These are phyloP conservation scores for Latrodectus geometricus DNA, from an alignment of 1,140 invertebrate species.

Conservation along the genomic window DNA sequence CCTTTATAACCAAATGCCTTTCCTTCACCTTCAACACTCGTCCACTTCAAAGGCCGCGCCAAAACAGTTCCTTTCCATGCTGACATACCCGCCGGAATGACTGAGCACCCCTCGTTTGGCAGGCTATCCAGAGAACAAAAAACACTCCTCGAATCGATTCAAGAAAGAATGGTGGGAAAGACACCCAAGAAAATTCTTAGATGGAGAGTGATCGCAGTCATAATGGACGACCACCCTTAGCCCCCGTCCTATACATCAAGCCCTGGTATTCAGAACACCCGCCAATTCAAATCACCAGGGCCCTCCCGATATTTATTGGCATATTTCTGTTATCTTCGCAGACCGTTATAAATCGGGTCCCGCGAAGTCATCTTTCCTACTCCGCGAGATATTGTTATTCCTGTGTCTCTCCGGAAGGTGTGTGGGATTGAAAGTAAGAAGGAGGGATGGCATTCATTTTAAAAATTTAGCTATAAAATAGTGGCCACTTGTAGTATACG, in stretches of 20 bases:
- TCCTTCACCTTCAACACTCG: too few species aligned
- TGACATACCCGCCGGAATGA: too few species aligned
- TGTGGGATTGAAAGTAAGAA: too few species aligned
- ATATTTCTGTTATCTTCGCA: constrained; percentile 53
- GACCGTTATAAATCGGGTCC: constrained; percentile 52
- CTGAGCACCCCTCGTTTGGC: background rate
- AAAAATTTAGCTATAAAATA: constrained; percentile 55
- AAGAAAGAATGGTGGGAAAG: constrained; percentile 6
- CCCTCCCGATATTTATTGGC: constrained; percentile 58
- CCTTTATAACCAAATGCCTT: too few species aligned
- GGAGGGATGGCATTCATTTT: constrained; percentile 56
- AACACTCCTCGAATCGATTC: constrained; percentile 16
- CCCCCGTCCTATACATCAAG: constrained; percentile 47
- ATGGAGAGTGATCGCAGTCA: constrained; percentile 37
- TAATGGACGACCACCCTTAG: constrained; percentile 54
- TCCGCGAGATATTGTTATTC: background rate
- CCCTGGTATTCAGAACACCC: constrained; percentile 7
- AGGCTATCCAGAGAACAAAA: background rate
- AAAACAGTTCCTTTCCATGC: too few species aligned
- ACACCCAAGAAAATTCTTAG: constrained; percentile 18
- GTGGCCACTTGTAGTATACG: constrained; percentile 36
- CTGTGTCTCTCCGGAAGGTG: background rate
- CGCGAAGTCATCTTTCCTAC: background rate
- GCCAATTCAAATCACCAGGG: constrained; percentile 42
- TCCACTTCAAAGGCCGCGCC: too few species aligned